Base-by-base conservation (phyloP, 2,797 vertebrate genomes). In the Lagorchestes hirsutus region DNA sequence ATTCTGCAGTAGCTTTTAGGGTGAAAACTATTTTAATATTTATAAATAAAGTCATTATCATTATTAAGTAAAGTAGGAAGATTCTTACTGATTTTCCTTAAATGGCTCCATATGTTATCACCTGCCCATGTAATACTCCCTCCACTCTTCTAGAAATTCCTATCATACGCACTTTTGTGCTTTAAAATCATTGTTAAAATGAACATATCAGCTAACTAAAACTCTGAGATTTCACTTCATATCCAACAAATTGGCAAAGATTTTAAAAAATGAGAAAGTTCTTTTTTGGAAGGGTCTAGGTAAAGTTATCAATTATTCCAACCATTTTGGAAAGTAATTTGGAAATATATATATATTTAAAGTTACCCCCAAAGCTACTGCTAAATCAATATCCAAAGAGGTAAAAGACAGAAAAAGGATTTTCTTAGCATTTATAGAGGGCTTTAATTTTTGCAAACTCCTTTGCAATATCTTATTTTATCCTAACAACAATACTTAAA, bases 11-110 rank as follows among this genome's bases (percentile, higher is more conserved):
- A 46, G 24, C 50, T 87, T 87, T 87, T 87, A 40, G 55, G 34
- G 1, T 55, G 40, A 93, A 93, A 91, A 94, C 0, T 54, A 57
- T 3, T 1, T 24, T 87, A 1, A 12, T 1, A 46, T 90, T n/a
- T 55, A 50, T 0, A 57, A 55, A 92, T 54, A 82, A 11, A 16
- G 5, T 67, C 11, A 46, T 11, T 11, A 57, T 14, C 13, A 0
- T 46, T 46, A 27, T 6, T 4, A 93, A 27, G 50, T 1, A 22
- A 34, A 24, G 0, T 0, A 40, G 50, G 8, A 8, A 16, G 4
- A 91, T 87, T 12, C 0, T 1, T 29, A 24, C 94, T 34, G 58
- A 9, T 12, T 31, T 90, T 95, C 5, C n/a, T 31, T 29, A 50
- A 40, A 28, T 55, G 18, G 34, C 0, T 58, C 59, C 0, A 0